These are phyloP conservation scores for Pachypeltis micranthus DNA, from an alignment of 1,140 invertebrate genomes.

Conservation along the genomic window DNA sequence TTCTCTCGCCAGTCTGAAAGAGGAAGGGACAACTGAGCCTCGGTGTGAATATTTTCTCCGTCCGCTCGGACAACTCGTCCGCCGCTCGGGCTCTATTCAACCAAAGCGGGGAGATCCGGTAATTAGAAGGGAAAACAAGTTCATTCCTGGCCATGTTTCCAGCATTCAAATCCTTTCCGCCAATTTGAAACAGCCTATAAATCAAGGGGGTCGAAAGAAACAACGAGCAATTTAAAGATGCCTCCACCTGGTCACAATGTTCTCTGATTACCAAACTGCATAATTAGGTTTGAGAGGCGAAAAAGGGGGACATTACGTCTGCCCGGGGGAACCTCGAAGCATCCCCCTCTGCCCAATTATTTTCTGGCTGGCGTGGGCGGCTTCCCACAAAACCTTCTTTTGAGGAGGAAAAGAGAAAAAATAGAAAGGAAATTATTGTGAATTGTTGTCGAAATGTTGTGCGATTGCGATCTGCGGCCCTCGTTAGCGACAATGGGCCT, in stretches of 20 bases:
- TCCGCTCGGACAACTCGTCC: too few relatives aligned
- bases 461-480: too few relatives aligned
- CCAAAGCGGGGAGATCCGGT: not conserved
- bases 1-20: too few relatives aligned
- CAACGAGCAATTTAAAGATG: constrained; percentile 9
- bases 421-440: not conserved
- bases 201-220: constrained; percentile 2
- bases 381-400: too few relatives aligned
- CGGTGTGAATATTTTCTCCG: not conserved
- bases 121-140: constrained; percentile 8
- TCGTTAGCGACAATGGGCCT: too few relatives aligned
- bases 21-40: too few relatives aligned
- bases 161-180: constrained; percentile 6
- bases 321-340: too few relatives aligned
- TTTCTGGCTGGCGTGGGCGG: not conserved
- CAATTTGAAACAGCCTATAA: constrained; percentile 2
- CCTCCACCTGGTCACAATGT: constrained; percentile 7
- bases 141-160: constrained; percentile 9
- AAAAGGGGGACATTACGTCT: not conserved
- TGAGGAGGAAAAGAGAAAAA: not conserved
- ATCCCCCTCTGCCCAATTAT: constrained; percentile 2
- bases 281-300: constrained; percentile 9
- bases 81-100: not conserved
- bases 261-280: constrained; percentile 9
- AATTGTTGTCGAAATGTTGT: too few relatives aligned